Evolutionary conservation across 2,888 invertebrate species (phyloP), one percentile per base, ranked within the genome.

Genomic region (Nomada fabriciana): DNA sequence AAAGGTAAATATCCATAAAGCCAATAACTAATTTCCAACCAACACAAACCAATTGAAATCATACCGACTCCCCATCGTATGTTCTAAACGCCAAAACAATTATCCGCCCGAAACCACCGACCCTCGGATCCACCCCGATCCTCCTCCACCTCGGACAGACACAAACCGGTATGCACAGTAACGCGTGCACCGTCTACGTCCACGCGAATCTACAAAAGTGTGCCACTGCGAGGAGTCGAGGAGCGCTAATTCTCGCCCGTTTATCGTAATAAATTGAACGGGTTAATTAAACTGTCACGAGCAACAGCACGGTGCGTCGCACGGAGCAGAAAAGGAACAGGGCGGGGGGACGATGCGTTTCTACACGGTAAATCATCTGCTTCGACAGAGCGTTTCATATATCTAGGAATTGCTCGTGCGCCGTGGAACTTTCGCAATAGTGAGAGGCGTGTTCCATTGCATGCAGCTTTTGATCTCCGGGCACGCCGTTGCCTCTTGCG

Each of bases 401-500:
- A 68, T 80, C 63, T 80, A 82, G 71, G 76, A 83, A 87, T 78
- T 81, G 80, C 74, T 52, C 50, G 55, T 53, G 60, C 75, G 64
- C 52, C 69, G 73, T 61, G 71, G 81, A 70, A 70, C 80, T 90
- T 86, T 88, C 90, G 86, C 89, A 89, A 90, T 88, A 90, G 90
- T 90, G 90, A 90, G 90, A 90, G 89, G 90, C 87, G 90, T 89
- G 87, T 88, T 87, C 89, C 85, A 76, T 86, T 87, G 89, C 88
- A 87, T 87, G 87, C 84, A 87, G 79, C 87, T 87, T 87, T 87
- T 86, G 82, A 84, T 86, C 85, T 83, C 80, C 36, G 52, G 11
- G 60, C 57, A n/a, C 52, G 53, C 20, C 15, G 59, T 63, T n/a
- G 64, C 72, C 67, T 74, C 76, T 74, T 57, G 68, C 23, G 78